These are phyloP conservation scores for Cirrhinus mrigala DNA, from an alignment of 2,797 vertebrate species.

Conservation along the genomic window DNA sequence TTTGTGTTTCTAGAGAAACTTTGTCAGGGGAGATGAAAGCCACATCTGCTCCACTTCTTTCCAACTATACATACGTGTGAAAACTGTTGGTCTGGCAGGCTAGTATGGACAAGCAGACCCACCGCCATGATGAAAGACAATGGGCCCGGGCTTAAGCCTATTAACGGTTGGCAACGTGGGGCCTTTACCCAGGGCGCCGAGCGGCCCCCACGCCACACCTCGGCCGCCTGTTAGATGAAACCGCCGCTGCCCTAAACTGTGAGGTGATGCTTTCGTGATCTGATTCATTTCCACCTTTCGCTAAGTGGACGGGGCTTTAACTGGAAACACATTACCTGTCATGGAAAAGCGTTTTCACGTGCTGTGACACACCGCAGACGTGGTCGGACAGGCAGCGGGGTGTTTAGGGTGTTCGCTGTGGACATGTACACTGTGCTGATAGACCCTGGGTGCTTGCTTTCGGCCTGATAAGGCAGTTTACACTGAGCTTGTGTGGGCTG, in stretches of 20 bases:
- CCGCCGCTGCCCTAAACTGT: conserved; percentile 52
- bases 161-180: conserved; percentile 57
- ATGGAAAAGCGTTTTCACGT: conserved; percentile 51
- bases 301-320: conserved; percentile 51
- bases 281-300: conserved; percentile 56
- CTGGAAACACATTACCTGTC: conserved; percentile 58
- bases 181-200: conserved; percentile 50
- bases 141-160: conserved; percentile 50
- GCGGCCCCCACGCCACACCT: conserved; percentile 46
- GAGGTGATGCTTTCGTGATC: conserved; percentile 53
- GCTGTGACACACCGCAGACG: conserved; percentile 55
- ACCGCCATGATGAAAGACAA: conserved; percentile 59
- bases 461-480: conserved; percentile 46
- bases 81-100: conserved; percentile 54
- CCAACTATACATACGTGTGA: conserved; percentile 59
- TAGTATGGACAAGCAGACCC: conserved; percentile 59
- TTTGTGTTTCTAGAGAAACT: conserved; percentile 67
- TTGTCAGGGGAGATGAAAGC: conserved; percentile 63
- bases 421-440: conserved; percentile 37
- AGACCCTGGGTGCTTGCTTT: conserved; percentile 21
- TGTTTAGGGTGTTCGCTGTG: conserved; percentile 31
- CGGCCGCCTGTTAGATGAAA: conserved; percentile 35
- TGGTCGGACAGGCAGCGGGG: conserved; percentile 19
- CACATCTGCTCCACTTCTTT: conserved; percentile 52
- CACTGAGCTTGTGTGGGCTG: conserved; percentile 37